Conservation (phyloP, 2,888 invertebrate genomes). For the Xanthostigma xanthostigma region DNA sequence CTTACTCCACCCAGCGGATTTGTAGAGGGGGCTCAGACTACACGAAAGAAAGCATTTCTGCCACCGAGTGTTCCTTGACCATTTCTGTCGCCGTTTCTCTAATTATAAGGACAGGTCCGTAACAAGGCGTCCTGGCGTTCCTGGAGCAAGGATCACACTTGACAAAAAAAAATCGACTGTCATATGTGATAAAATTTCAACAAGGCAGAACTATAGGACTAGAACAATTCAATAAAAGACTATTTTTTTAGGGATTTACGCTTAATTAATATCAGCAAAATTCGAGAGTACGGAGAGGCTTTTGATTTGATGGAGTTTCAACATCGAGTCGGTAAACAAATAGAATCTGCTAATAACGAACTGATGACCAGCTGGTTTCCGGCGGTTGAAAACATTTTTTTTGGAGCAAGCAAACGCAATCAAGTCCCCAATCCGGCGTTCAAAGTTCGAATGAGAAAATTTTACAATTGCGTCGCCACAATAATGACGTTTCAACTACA, state of each 20-base stretch:
- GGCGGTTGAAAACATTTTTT: constrained; percentile 44
- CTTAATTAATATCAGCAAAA: constrained; percentile 41
- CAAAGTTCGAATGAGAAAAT: constrained; percentile 49
- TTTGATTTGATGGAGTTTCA: constrained; percentile 54
- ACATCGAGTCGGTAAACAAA: constrained; percentile 35
- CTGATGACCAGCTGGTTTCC: constrained; percentile 52
- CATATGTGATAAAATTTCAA: too few relatives aligned
- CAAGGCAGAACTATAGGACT: too few relatives aligned
- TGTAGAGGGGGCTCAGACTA: too few relatives aligned
- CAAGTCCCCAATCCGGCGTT: constrained; percentile 52
- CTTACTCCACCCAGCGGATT: too few relatives aligned
- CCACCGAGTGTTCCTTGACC: too few relatives aligned
- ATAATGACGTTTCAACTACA: constrained; percentile 84
- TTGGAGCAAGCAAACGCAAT: constrained; percentile 50
- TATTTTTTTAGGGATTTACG: constrained; percentile 34
- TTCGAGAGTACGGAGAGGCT: constrained; percentile 42
- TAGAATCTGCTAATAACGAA: constrained; percentile 50
- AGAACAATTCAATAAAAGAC: too few relatives aligned
- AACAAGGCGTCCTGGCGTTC: too few relatives aligned
- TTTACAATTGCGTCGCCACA: constrained; percentile 72
- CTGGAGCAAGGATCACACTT: too few relatives aligned
- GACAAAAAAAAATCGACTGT: too few relatives aligned
- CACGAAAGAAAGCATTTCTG: too few relatives aligned
- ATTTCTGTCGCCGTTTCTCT: too few relatives aligned
- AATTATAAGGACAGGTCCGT: too few relatives aligned